Base-by-base conservation (phyloP, 2,797 vertebrate genomes). In the Sebastes wilsoni region DNA sequence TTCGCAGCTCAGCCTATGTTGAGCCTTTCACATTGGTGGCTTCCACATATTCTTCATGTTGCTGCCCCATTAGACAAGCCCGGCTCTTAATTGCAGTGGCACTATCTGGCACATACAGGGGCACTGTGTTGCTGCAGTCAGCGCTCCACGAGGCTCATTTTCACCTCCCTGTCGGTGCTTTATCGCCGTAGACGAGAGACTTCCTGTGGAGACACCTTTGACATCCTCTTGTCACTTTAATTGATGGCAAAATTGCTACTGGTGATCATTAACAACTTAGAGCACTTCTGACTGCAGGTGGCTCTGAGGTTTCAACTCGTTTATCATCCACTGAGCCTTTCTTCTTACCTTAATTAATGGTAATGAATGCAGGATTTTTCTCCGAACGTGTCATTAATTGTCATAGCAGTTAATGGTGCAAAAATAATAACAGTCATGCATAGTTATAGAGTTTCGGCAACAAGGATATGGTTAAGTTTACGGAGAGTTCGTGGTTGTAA, bases 211-310 rank as follows among this genome's bases (percentile, higher is more conserved):
- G 87, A 91, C 82, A 85, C 85, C 88, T 92, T 89, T 87, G 82
- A 90, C 87, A 85, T 84, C 81, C 72, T 81, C 86, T 78, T 89
- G 84, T 89, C 88, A 87, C 67, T 93, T 93, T 92, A 93, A 93
- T 89, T 92, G 87, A 93, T 91, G 87, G 83, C 83, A 87, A 90
- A 92, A 93, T 92, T 90, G 89, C 85, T 71, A 83, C 58, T 67
- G 80, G 90, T 91, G 88, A 93, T 95, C 89, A 94, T 94, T 94
- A 94, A 92, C 86, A 89, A 80, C 86, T 72, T 60, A 62, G 80
- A 81, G 83, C 77, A 75, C 83, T 86, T 86, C 77, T 84, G 86
- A 89, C 87, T 83, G 86, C 90, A 91, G 85, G 80, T 93, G 79
- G 61, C 74, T 89, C 64, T 34, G 77, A 49, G 54, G 69, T 74